Evolutionary conservation across 2,888 invertebrate species (phyloP), one percentile per base, ranked within the genome.

Genomic region (Dermolepida albohirtum): DNA sequence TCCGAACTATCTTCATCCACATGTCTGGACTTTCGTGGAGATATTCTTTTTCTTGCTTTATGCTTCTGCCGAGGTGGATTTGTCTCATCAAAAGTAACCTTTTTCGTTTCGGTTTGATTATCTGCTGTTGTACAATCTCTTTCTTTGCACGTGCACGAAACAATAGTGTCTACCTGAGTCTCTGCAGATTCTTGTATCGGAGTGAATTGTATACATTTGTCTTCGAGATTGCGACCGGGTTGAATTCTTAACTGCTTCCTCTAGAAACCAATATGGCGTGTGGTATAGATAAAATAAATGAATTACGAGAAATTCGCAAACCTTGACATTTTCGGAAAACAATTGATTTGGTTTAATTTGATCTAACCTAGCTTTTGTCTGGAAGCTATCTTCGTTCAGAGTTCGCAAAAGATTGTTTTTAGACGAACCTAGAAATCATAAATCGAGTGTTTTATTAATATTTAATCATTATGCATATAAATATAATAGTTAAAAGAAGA

Each of bases 1-100:
- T 64, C 64, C 1, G 49, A 49, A 22, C 64, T 64, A 12, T 50
- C 64, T 43, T 64, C 64, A 29, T 64, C 64, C n/a, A 64, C 64
- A 17, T 51, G 47, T 39, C 62, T 63, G 16, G 50, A n/a, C 11
- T n/a, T 16, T 11, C 43, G 51, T 16, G 12, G 39, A 27, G 1
- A 0, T 1, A 22, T n/a, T 16, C 12, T 10, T 40, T 40, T 41
- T 64, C 14, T 41, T 5, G 6, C 12, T 12, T 22, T 64, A 11
- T 17, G 64, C 29, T 22, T 52, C 10, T 27, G n/a, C n/a, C n/a
- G 10, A 14, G 39, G n/a, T 6, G 52, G 1, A 12, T 52, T 16
- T 10, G 17, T 22, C 7, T 51, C 43, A 17, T 52, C 27, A 16
- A 64, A 64, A 6, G 27, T 64, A 29, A 64, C 64, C 16, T 52